Evolutionary conservation across 2,888 invertebrate genomes (phyloP), one percentile per base, ranked within the genome.

Genomic region (Orgyia antiqua): DNA sequence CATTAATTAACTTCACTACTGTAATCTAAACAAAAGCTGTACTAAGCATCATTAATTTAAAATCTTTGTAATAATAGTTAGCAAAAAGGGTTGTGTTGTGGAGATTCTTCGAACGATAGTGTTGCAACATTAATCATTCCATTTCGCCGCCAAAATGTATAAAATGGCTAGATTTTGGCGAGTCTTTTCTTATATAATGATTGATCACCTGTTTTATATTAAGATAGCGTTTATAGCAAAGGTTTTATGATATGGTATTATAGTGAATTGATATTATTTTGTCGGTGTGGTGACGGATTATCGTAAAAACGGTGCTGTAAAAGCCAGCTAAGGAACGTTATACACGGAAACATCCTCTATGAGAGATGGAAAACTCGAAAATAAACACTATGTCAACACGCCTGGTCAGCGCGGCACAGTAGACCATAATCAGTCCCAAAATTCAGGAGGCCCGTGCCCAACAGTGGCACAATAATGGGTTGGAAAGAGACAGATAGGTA

Each of bases 21-120:
- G 65, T 67, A 51, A 50, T 41, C 24, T 27, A 12, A 49, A 66
- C 67, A 68, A 67, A 29, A 45, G 52, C 36, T 4, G 15, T 48
- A 38, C 32, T 33, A 37, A 36, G 38, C 10, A 60, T 64, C 69
- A 69, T 69, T 68, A 68, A 69, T 69, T 68, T 64, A 50, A 68
- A 68, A 68, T 68, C 66, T 67, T 60, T 59, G 63, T 64, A 68
- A 68, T 36, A 36, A 43, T 36, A 25, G 24, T 29, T 29, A 24
- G 27, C 30, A 13, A 24, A 28, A 50, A 39, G 51, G 48, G 51
- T 46, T 32, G 39, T 18, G 25, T 37, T 7, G 24, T 23, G 10
- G 31, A 44, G 42, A 46, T 44, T 45, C 49, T 50, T 28, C 39
- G 36, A 35, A 24, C 25, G 46, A 47, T 47, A 50, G 42, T 29